Percentiles rank a stretch among this genome's conserved stretches.
These are phyloP conservation scores for Drosophila birchii DNA, from an alignment of 2,888 invertebrate genomes.

Conservation along the genomic window DNA sequence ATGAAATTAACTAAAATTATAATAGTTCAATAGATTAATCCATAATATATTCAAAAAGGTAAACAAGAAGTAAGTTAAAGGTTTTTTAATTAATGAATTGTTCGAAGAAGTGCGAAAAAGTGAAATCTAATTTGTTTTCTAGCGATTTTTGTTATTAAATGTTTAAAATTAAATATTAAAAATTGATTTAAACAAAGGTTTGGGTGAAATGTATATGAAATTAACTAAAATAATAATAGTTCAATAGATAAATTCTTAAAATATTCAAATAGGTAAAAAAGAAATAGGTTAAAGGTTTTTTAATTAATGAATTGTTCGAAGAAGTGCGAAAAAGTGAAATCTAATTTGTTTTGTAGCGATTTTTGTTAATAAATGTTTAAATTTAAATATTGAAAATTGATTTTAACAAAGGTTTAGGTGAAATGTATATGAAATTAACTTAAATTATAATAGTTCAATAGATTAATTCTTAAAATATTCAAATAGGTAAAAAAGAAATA, in stretches of 20 bases:
- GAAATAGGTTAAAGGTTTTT: no score
- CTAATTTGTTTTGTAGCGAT: slow-evolving; percentile 11
- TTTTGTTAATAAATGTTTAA: slow-evolving; percentile 41
- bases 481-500: no score
- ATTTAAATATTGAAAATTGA: background rate
- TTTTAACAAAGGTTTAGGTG: background rate
- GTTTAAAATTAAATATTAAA: slow-evolving; percentile 1
- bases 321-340: slow-evolving; percentile 20
- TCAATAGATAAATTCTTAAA: no score
- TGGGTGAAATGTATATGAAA: background rate
- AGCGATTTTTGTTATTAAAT: slow-evolving; percentile 37
- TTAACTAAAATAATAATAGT: no score
- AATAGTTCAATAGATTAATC: no score
- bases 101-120: slow-evolving; percentile 23
- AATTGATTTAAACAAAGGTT: background rate
- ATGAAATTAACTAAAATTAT: no score
- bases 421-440: background rate
- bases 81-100: background rate
- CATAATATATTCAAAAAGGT: no score
- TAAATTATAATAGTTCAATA: no score
- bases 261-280: no score
- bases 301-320: background rate
- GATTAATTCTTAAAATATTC: no score
- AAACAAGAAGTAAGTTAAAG: no score
- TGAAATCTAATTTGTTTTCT: slow-evolving; percentile 16